Conservation (phyloP, 2,113 vertebrate genomes). For the Lophius piscatorius region DNA sequence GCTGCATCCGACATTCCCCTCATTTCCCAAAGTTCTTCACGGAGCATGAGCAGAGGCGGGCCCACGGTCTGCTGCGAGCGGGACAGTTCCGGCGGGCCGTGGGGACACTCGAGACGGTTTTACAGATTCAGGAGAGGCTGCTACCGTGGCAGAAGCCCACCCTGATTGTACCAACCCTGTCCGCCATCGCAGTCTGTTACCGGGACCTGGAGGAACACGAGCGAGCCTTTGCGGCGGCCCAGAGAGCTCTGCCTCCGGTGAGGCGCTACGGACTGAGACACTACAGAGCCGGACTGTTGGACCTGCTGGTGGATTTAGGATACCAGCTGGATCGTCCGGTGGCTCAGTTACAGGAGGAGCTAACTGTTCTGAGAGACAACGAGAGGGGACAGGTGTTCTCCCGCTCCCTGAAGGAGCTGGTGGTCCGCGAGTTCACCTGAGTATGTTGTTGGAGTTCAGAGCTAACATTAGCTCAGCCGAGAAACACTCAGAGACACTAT, state of each 20-base stretch:
- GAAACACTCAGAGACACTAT: neutral
- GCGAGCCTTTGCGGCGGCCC: conserved; percentile 80
- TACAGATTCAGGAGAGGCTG: conserved; percentile 88
- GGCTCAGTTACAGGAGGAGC: conserved; percentile 83
- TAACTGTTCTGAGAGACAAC: conserved; percentile 78
- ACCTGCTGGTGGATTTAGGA: conserved; percentile 85
- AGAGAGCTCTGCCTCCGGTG: conserved; percentile 80
- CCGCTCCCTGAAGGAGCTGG: conserved; percentile 88
- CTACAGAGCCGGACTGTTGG: conserved; percentile 84
- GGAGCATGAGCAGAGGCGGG: conserved; percentile 81
- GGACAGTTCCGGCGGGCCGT: conserved; percentile 85
- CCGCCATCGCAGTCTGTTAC: conserved; percentile 86
- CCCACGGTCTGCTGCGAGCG: conserved; percentile 84
- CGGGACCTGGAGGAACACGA: conserved; percentile 84
- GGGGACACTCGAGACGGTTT: conserved; percentile 74
- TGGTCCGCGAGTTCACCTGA: conserved; percentile 84
- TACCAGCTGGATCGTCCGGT: conserved; percentile 88
- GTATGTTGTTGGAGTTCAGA: too few relatives aligned
- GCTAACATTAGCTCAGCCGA: too few relatives aligned
- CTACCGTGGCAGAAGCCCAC: conserved; percentile 71
- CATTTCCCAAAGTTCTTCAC: conserved; percentile 85
- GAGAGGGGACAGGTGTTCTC: conserved; percentile 61
- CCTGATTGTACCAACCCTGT: conserved; percentile 82
- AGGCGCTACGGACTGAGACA: conserved; percentile 67
- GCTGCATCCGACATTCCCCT: conserved; percentile 80